phyloP scores from a whole-genome alignment of 2,113 vertebrate genomes.

The Brachypteracias leptosomus region DNA sequence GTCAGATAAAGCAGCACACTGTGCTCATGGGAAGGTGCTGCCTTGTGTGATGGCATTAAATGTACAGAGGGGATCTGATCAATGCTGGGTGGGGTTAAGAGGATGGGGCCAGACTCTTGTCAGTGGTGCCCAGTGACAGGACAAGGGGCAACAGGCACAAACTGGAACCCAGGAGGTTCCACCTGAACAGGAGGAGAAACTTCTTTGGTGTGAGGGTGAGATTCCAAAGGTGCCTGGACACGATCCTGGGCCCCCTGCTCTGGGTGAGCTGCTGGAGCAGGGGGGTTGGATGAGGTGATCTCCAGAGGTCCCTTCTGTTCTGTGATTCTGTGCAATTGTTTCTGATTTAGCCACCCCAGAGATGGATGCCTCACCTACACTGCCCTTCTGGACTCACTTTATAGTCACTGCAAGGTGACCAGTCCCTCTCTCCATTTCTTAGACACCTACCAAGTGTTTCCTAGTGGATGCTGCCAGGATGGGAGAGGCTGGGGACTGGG shows the following conservation, averaged over 20 bases:
- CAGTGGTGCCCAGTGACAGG: not conserved
- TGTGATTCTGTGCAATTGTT: not conserved
- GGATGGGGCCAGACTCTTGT: not conserved
- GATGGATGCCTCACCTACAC: not conserved
- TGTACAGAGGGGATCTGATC: not conserved
- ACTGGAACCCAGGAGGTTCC: not conserved
- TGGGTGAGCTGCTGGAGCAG: not conserved
- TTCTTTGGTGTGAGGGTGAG: not conserved
- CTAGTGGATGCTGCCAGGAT: not conserved
- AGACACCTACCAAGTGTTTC: not conserved
- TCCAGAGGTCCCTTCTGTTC: not conserved
- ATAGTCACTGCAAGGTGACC: not conserved
- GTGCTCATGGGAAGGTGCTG: not conserved
- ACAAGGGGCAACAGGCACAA: not conserved
- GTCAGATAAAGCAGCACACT: accelerated
- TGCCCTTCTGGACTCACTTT: not conserved
- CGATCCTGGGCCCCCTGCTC: not conserved
- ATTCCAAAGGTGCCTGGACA: not conserved
- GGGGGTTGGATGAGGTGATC: not conserved
- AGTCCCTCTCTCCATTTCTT: not conserved
- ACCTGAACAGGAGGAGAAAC: not conserved
- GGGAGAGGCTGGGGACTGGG: not conserved
- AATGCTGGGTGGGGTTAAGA: not conserved
- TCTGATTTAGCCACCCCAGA: not conserved
- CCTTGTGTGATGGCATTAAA: not conserved